A percentile compares a stretch with the other conserved stretches of the same genome.
Conservation (phyloP, 2,888 invertebrate species). For the Chrysolina americana region DNA sequence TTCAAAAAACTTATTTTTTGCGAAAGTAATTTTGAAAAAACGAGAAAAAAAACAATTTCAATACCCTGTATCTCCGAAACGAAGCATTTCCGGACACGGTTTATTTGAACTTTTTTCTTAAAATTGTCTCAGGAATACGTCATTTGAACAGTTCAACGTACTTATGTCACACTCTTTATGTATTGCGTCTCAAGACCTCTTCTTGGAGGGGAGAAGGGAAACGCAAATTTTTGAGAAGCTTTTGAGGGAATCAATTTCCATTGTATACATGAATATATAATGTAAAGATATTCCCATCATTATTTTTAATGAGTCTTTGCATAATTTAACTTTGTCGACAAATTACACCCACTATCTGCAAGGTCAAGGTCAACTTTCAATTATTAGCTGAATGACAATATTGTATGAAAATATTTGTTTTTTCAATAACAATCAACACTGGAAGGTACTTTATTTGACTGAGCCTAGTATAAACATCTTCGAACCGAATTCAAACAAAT, state of each 20-base stretch:
- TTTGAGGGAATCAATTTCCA: not conserved
- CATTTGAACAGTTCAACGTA: too few species aligned
- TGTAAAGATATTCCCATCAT: not conserved
- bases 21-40: too few species aligned
- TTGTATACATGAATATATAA: not conserved
- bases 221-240: too few species aligned
- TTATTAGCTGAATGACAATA: conserved; percentile 2
- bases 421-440: not conserved
- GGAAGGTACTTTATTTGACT: not conserved
- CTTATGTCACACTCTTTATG: too few species aligned
- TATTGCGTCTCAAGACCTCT: too few species aligned
- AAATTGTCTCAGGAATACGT: too few species aligned
- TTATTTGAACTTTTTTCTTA: too few species aligned
- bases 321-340: not conserved
- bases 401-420: not conserved
- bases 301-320: conserved; percentile 3
- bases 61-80: too few species aligned
- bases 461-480: not conserved
- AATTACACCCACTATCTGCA: not conserved
- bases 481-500: not conserved
- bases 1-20: too few species aligned
- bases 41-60: too few species aligned
- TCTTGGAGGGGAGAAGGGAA: too few species aligned
- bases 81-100: too few species aligned
- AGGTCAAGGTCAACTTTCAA: not conserved